Evolutionary conservation across 1,140 invertebrate genomes (phyloP), one percentile per base, ranked within the genome.

Genomic region (Armadillidium nasatum): DNA sequence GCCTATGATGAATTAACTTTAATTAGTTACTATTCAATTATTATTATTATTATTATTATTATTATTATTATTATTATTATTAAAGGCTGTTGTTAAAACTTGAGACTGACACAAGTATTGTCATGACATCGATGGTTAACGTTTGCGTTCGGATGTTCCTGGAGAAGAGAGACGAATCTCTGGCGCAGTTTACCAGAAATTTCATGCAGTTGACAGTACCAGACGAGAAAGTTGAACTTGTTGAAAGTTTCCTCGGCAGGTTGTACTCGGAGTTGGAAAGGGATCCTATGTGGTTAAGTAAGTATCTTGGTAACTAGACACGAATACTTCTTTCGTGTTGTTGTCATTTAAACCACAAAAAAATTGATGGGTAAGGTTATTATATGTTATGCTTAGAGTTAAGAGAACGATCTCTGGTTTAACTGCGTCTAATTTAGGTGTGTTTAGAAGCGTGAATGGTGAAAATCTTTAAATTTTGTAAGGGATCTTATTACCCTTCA

Each of bases 91-190:
- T 79, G 33, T 69, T 75, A 33, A 70, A 75, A 72, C 73, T 79
- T 43, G 66, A 79, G 45, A 72, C 72, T 15, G 78, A 79, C 23
- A 54, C 71, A 1, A 33, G 54, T n/a, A 75, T 79, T 23, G 70
- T 79, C 23, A 76, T 76, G 75, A 71, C 78, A 9, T 94, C 93
- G 83, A 86, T 97, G 45, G 89, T 93, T 13, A 89, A 90, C 43
- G 88, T 93, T 0, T 92, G 93, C 83, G 92, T 95, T 0, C 85
- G 90, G 44, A 86, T 93, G 72, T 95, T 94, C 85, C 83, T 96
- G 60, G 90, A 94, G 78, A 88, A 88, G 80, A 87, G 89, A 74
- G 91, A 95, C 83, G 80, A 84, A 11, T 33, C 33, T 33, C 33
- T 33, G 33, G 33, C 33, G 33, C 33, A 85, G 87, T 44, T 82